Percentiles rank a stretch among this genome's conserved stretches.
These are phyloP conservation scores for Myotis yumanensis DNA, from an alignment of 2,113 vertebrate genomes.

Conservation along the genomic window DNA sequence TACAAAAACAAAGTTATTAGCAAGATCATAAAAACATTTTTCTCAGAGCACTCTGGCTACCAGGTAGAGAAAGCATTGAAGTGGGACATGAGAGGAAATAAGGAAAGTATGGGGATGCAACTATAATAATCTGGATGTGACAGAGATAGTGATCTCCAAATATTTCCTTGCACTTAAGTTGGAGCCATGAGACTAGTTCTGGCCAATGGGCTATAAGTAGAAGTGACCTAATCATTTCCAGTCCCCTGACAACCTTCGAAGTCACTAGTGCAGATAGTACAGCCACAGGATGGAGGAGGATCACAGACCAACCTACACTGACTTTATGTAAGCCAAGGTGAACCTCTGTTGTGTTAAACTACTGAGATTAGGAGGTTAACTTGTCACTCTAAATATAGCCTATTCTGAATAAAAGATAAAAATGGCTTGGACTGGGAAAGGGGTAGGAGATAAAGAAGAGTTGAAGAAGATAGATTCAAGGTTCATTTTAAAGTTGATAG, in stretches of 20 bases:
- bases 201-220: neutral
- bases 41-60: neutral
- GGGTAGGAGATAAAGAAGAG: neutral
- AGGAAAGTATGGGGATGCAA: neutral
- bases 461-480: neutral
- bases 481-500: neutral
- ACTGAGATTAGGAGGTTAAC: neutral
- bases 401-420: constrained; percentile 2
- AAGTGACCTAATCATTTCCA: neutral
- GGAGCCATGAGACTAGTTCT: neutral
- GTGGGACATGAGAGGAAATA: neutral
- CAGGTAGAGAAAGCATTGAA: neutral
- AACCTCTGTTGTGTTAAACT: neutral
- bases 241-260: neutral
- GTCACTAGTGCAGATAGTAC: neutral
- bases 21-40: neutral
- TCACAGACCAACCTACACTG: neutral
- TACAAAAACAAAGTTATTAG: constrained; percentile 17
- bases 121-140: neutral
- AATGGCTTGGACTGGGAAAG: neutral
- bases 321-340: neutral
- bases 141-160: neutral
- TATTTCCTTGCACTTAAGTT: neutral
- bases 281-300: neutral
- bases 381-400: neutral